These are phyloP conservation scores for Eledona agricola DNA, from an alignment of 2,888 invertebrate species.

Conservation along the genomic window DNA sequence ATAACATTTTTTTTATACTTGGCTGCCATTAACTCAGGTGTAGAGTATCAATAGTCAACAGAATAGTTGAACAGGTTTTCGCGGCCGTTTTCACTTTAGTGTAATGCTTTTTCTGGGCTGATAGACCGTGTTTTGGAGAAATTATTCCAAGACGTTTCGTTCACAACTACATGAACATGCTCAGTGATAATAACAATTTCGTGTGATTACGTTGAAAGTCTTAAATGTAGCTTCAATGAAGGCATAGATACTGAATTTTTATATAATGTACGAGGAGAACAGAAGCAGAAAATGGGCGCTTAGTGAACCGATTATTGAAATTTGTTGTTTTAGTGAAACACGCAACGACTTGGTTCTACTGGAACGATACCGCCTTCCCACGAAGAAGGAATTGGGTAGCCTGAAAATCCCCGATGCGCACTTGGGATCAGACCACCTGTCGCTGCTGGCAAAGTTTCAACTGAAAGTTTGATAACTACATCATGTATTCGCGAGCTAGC, in stretches of 20 bases:
- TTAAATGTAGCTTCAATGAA: no score
- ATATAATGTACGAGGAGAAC: neutral
- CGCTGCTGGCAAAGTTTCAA: constrained; percentile 77
- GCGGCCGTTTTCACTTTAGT: no score
- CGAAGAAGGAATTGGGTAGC: constrained; percentile 56
- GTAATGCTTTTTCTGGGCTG: no score
- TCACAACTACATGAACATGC: no score
- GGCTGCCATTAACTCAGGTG: no score
- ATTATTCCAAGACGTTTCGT: no score
- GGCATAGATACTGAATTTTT: constrained; percentile 18
- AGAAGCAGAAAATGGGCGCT: constrained; percentile 10
- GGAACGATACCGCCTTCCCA: constrained; percentile 74
- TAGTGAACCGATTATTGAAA: constrained; percentile 18
- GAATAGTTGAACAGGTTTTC: no score
- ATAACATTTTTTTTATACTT: no score
- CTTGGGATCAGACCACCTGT: constrained; percentile 86
- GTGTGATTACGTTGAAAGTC: no score
- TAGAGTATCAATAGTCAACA: no score
- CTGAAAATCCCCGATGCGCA: constrained; percentile 78
- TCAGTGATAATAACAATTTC: no score
- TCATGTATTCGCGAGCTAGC: constrained; percentile 6
- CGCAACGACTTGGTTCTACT: constrained; percentile 66
- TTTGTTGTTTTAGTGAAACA: constrained; percentile 49
- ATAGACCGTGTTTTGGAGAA: no score
- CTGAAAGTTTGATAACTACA: constrained; percentile 60